Percentiles rank a stretch among this genome's conserved stretches.
Evolutionary conservation across 2,113 vertebrate genomes (phyloP).

Genomic region (Sphaerodactylus townsendi): DNA sequence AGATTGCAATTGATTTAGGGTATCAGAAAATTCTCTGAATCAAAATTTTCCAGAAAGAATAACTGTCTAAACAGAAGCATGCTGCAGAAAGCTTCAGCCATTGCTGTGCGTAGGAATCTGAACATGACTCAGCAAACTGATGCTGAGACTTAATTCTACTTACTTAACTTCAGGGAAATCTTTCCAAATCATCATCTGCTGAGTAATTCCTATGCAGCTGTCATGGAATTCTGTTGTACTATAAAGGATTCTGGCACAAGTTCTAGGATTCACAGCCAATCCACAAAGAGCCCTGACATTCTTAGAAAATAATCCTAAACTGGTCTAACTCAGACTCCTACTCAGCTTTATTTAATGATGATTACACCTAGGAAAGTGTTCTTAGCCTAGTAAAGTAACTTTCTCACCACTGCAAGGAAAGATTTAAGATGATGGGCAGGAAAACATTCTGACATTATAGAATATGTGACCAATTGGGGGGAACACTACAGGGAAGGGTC

Average conservation of each 20-base stretch:
- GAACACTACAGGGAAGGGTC: too few species aligned
- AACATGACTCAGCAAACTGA: not conserved
- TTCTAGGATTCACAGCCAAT: not conserved
- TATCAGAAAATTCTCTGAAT: too few species aligned
- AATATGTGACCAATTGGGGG: not conserved
- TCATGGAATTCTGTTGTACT: not conserved
- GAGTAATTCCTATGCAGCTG: not conserved
- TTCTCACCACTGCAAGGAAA: not conserved
- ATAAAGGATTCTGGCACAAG: not conserved
- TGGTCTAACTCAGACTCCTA: too few species aligned
- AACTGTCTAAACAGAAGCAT: not conserved
- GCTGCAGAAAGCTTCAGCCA: not conserved
- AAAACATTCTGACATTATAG: not conserved
- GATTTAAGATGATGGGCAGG: not conserved
- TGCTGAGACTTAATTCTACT: not conserved
- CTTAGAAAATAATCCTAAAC: too few species aligned
- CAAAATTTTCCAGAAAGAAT: not conserved
- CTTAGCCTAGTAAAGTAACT: too few species aligned
- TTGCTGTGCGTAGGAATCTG: not conserved
- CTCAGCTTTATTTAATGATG: too few species aligned
- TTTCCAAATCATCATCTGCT: not conserved
- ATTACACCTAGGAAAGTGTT: too few species aligned
- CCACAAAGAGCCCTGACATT: not conserved
- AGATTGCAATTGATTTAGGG: too few species aligned
- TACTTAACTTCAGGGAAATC: not conserved